phyloP scores from a whole-genome alignment of 1,140 invertebrate species.

The Drosophila subobscura region DNA sequence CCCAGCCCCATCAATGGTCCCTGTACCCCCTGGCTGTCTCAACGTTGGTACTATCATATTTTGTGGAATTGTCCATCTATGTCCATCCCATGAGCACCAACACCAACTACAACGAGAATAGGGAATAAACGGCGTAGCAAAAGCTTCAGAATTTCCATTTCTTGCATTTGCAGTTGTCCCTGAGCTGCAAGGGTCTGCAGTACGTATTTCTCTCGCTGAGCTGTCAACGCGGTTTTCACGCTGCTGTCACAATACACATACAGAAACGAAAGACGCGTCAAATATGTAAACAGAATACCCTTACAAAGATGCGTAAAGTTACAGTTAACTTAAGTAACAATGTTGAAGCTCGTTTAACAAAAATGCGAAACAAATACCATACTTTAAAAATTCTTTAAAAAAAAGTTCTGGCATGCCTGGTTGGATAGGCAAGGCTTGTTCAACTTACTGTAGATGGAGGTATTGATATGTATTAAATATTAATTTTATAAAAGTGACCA shows the following conservation, averaged over 20 bases:
- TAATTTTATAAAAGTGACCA: background rate
- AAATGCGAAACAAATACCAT: too few species aligned
- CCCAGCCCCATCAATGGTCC: background rate
- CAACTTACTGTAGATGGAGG: rapidly evolving
- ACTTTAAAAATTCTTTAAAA: too few species aligned
- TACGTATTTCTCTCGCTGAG: constrained; percentile 61
- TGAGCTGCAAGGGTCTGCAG: constrained; percentile 1
- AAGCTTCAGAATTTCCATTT: constrained; percentile 77
- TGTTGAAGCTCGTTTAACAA: too few species aligned
- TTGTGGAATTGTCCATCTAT: constrained; percentile 22
- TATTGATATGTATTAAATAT: background rate
- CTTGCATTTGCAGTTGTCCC: constrained; percentile 68
- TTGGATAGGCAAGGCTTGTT: too few species aligned
- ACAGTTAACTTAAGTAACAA: background rate
- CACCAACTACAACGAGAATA: constrained; percentile 14
- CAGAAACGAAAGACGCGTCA: constrained; percentile 29
- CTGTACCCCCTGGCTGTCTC: background rate
- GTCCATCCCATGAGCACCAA: constrained; percentile 69
- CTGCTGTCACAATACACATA: constrained; percentile 74
- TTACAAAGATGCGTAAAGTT: background rate
- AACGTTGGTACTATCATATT: constrained; percentile 15
- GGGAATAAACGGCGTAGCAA: constrained; percentile 59
- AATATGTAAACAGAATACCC: background rate
- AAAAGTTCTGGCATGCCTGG: too few species aligned
- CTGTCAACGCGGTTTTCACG: constrained; percentile 76